phyloP scores from a whole-genome alignment of 1,140 invertebrate species.

The Drosophila albomicans region DNA sequence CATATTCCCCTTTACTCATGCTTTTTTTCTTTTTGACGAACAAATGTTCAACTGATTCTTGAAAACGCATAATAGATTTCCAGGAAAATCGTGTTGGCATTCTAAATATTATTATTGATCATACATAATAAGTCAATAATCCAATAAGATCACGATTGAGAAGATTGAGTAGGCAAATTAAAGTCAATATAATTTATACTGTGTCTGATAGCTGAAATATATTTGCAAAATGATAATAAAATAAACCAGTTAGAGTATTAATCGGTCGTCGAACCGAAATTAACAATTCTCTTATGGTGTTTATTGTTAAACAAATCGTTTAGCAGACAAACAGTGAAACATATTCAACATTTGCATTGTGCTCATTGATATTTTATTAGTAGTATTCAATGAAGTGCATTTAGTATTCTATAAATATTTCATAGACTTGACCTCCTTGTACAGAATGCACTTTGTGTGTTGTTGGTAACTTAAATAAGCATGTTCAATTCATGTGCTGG shows the following conservation, averaged over 20 bases:
- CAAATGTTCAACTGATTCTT: not conserved
- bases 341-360: not conserved
- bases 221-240: too few relatives aligned
- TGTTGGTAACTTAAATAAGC: constrained; percentile 3
- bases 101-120: not conserved
- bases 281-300: not conserved
- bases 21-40: not conserved
- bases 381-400: constrained; percentile 7
- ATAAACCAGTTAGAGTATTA: not conserved
- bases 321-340: not conserved
- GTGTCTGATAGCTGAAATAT: not conserved
- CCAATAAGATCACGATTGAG: not conserved
- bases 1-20: not conserved
- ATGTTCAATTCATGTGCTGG: not conserved
- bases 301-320: constrained; percentile 4
- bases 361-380: constrained; percentile 1
- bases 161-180: not conserved
- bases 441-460: constrained; percentile 4
- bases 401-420: constrained; percentile 7
- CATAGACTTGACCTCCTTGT: constrained; percentile 3
- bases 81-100: not conserved
- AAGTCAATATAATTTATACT: not conserved
- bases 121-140: not conserved
- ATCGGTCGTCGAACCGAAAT: not conserved
- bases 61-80: not conserved